Evolutionary conservation across 2,113 vertebrate genomes (phyloP), one percentile per base, ranked within the genome.

Genomic region (Chaetops frenatus): DNA sequence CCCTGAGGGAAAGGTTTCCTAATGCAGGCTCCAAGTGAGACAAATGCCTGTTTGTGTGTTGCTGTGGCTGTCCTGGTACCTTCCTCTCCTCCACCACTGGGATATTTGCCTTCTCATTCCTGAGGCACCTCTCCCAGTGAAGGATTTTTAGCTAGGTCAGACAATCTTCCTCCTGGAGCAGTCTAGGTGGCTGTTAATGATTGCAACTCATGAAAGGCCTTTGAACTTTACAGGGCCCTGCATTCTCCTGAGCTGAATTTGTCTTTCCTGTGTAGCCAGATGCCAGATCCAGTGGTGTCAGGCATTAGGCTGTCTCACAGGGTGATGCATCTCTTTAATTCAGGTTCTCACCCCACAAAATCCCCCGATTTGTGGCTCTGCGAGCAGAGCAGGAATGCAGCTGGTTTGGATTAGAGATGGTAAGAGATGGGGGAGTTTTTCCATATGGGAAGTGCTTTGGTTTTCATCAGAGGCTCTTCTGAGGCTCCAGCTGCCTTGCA

Each of bases 401-500:
- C 92, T 96, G 94, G 45, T 93, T 96, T 88, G 90, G 87, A 91
- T 97, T 96, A 95, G 28, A 36, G 87, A 31, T 1, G 4, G 76
- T 73, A 58, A 90, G 85, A 90, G 71, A 60, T 65, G 88, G 76
- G 79, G 92, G 94, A 93, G 92, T 92, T 96, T 95, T 95, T 86
- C 87, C 76, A 38, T 54, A 44, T 66, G 90, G 42, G 85, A 93
- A 93, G 88, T 38, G 90, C 88, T 97, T 91, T 94, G 90, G 84
- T 94, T 96, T 96, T 86, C 94, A 90, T 88, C 93, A 94, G 93
- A 85, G 94, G 28, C 79, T 92, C 84, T 88, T 85, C 45, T 71
- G 20, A 77, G 90, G 79, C 93, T 93, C 81, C 95, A 94, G 92
- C 94, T 96, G 93, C 88, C 71, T 94, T 50, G 64, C 90, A 76